Evolutionary conservation across 1,140 invertebrate species (phyloP).

Genomic region (honey bee (Apis mellifera)): DNA sequence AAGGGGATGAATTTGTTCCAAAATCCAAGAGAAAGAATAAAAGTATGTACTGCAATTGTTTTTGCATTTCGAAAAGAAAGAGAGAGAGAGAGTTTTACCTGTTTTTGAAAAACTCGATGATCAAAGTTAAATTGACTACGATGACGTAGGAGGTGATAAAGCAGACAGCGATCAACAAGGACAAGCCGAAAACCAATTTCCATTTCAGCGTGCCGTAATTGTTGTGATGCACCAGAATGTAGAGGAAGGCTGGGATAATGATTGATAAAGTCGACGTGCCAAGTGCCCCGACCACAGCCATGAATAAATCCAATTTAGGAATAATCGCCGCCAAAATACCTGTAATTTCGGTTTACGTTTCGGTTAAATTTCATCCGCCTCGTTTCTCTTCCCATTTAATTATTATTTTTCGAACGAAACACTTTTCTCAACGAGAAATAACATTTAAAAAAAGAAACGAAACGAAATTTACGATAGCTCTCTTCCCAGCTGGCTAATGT

Average conservation of each 20-base stretch:
- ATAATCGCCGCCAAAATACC: slow-evolving; percentile 63
- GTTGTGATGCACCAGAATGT: slow-evolving; percentile 64
- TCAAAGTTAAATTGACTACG: slow-evolving; percentile 53
- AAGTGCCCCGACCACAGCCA: slow-evolving; percentile 60
- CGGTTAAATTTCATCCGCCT: neutral
- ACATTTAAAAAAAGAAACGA: too few species aligned
- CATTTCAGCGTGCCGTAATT: slow-evolving; percentile 66
- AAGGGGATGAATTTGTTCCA: too few species aligned
- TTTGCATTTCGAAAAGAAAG: too few species aligned
- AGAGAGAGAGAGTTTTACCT: neutral
- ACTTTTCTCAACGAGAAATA: too few species aligned
- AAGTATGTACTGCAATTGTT: too few species aligned
- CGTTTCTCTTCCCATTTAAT: too few species aligned
- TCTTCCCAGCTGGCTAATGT: too few species aligned
- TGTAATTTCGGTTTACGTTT: slow-evolving; percentile 29
- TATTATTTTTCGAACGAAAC: too few species aligned
- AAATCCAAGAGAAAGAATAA: too few species aligned
- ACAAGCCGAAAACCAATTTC: slow-evolving; percentile 65
- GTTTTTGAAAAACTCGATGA: slow-evolving; percentile 32
- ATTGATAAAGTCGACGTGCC: slow-evolving; percentile 66
- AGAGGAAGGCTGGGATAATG: slow-evolving; percentile 66
- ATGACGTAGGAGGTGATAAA: slow-evolving; percentile 56
- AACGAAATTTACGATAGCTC: too few species aligned
- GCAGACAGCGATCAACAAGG: slow-evolving; percentile 59
- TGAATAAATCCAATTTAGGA: slow-evolving; percentile 66